Evolutionary conservation across 2,797 vertebrate species (phyloP).

Genomic region (Macrochelys suwanniensis): DNA sequence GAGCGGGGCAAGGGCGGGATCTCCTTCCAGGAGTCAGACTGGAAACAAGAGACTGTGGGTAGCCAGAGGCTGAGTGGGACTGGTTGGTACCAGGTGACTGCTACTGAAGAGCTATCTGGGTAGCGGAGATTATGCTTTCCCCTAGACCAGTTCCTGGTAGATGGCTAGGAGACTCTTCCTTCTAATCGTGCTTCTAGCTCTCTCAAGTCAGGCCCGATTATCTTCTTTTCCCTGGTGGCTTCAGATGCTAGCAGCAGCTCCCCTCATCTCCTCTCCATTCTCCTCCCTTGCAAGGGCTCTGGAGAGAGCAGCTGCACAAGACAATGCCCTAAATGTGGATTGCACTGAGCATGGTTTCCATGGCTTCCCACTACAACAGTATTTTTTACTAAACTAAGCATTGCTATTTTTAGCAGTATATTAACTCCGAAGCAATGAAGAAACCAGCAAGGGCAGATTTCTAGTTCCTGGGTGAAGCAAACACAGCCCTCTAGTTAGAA

Average conservation of each 20-base stretch:
- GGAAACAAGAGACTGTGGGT: not conserved
- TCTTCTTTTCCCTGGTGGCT: not conserved
- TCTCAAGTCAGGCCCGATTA: not conserved
- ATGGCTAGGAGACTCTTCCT: not conserved
- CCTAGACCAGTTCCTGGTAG: not conserved
- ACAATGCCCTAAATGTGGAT: conserved; percentile 39
- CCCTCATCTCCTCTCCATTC: not conserved
- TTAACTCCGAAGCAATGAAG: conserved; percentile 68
- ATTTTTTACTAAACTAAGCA: conserved; percentile 74
- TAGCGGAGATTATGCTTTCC: fast-evolving
- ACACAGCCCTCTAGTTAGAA: conserved; percentile 19
- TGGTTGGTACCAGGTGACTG: not conserved
- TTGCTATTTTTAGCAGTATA: conserved; percentile 78
- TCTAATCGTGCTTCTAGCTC: not conserved
- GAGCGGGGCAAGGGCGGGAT: not conserved
- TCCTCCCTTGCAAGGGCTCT: not conserved
- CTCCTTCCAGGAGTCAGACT: fast-evolving
- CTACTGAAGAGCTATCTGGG: not conserved
- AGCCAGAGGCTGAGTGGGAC: not conserved
- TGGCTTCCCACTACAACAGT: conserved; percentile 51
- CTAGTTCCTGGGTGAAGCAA: conserved; percentile 8
- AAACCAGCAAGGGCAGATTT: conserved; percentile 69
- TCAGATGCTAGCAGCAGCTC: not conserved
- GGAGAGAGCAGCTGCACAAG: conserved; percentile 33
- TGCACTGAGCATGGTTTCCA: conserved; percentile 11